A percentile compares a stretch with the other conserved stretches of the same genome.
Evolutionary conservation across 2,797 vertebrate genomes (phyloP).

Genomic region (Hippoglossus hippoglossus): DNA sequence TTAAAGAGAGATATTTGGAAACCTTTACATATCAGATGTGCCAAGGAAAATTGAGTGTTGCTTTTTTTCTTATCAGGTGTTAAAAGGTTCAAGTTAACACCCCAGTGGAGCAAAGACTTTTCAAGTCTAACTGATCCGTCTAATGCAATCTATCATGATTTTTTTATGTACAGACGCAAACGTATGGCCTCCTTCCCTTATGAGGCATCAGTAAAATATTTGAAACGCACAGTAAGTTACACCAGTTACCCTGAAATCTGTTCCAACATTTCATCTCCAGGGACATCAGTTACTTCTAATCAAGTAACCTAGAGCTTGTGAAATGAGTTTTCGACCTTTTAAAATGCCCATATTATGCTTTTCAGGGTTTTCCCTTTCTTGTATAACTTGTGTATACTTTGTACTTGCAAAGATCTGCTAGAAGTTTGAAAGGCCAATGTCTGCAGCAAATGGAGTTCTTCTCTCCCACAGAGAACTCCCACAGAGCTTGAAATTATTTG

Average conservation of each 20-base stretch:
- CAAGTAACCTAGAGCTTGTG: conserved; percentile 7
- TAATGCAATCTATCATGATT: not conserved
- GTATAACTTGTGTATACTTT: too few relatives aligned
- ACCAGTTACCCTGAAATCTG: conserved; percentile 3
- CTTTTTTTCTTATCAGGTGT: not conserved
- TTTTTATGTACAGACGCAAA: not conserved
- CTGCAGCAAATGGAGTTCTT: too few relatives aligned
- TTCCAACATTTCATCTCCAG: conserved; percentile 21
- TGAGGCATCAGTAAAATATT: not conserved
- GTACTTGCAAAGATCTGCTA: too few relatives aligned
- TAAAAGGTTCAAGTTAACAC: not conserved
- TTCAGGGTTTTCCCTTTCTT: not conserved
- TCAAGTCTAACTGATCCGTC: not conserved
- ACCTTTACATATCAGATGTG: not conserved
- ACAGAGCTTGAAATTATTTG: too few relatives aligned
- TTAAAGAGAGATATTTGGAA: not conserved
- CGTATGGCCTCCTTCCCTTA: not conserved
- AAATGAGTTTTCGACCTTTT: not conserved
- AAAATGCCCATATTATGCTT: not conserved
- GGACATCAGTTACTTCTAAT: conserved; percentile 7
- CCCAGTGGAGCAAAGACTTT: not conserved
- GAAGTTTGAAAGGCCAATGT: too few relatives aligned
- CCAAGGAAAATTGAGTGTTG: not conserved
- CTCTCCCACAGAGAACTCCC: too few relatives aligned
- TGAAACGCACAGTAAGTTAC: not conserved